Conservation (phyloP, 2,888 invertebrate genomes). For the Galeopsomyia nigrocyanea region DNA sequence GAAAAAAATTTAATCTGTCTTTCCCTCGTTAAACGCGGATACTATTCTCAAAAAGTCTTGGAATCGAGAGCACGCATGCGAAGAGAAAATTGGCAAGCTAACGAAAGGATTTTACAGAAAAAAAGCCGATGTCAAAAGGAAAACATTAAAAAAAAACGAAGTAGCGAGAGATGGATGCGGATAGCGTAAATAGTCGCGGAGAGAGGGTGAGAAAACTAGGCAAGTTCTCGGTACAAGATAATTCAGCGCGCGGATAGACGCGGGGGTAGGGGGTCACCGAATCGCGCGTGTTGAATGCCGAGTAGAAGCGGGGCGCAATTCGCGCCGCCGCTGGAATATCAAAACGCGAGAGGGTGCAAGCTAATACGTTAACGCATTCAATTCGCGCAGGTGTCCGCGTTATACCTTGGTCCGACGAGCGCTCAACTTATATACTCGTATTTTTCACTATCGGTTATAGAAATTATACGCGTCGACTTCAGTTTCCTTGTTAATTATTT, state of each 20-base stretch:
- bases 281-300: constrained; percentile 48
- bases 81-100: no score
- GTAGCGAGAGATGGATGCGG: no score
- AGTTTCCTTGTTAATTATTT: no score
- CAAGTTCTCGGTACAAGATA: constrained; percentile 39
- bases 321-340: constrained; percentile 34
- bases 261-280: constrained; percentile 17
- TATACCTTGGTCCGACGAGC: constrained; percentile 23
- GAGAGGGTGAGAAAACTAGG: no score
- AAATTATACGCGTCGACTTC: no score
- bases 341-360: constrained; percentile 34
- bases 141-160: no score
- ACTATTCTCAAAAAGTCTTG: no score
- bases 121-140: no score
- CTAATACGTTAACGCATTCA: constrained; percentile 52
- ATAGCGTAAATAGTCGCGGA: not conserved
- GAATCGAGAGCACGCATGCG: no score
- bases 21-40: no score
- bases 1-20: not conserved
- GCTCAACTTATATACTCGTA: constrained; percentile 34
- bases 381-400: constrained; percentile 57
- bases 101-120: no score
- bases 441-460: not conserved
- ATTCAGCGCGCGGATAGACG: constrained; percentile 36
- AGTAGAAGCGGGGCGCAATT: constrained; percentile 38